Evolutionary conservation across 2,888 invertebrate species (phyloP).

Genomic region (Agriopis marginaria): DNA sequence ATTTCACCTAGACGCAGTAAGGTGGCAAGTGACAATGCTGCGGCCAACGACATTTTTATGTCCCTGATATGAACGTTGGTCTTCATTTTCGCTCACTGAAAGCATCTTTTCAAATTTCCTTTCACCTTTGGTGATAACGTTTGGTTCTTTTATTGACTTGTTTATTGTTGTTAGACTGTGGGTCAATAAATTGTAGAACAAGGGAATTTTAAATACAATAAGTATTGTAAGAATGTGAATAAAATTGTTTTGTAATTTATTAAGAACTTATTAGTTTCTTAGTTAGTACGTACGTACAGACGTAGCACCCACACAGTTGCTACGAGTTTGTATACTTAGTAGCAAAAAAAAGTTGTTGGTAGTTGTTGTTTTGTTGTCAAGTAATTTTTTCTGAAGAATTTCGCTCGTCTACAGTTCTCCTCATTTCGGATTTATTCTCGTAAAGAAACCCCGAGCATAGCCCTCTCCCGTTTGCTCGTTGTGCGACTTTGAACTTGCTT

Average conservation of each 20-base stretch:
- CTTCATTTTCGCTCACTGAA: constrained; percentile 55
- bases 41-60: constrained; percentile 65
- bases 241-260: neutral
- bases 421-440: too few relatives aligned
- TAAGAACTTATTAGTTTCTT: too few relatives aligned
- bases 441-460: too few relatives aligned
- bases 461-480: too few relatives aligned
- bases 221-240: too few relatives aligned
- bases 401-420: too few relatives aligned
- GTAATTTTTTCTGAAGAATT: too few relatives aligned
- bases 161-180: constrained; percentile 47
- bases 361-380: too few relatives aligned
- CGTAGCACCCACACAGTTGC: neutral
- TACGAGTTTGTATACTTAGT: neutral
- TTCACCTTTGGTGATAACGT: constrained; percentile 56
- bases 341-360: too few relatives aligned
- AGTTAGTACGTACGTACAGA: neutral
- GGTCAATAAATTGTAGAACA: constrained; percentile 1
- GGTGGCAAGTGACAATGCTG: constrained; percentile 56
- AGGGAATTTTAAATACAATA: neutral
- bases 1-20: constrained; percentile 49
- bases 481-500: too few relatives aligned
- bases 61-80: constrained; percentile 59
- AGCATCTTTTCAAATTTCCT: constrained; percentile 73
- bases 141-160: constrained; percentile 52